phyloP scores from a whole-genome alignment of 2,888 invertebrate genomes.

The Pediacus dermestoides region DNA sequence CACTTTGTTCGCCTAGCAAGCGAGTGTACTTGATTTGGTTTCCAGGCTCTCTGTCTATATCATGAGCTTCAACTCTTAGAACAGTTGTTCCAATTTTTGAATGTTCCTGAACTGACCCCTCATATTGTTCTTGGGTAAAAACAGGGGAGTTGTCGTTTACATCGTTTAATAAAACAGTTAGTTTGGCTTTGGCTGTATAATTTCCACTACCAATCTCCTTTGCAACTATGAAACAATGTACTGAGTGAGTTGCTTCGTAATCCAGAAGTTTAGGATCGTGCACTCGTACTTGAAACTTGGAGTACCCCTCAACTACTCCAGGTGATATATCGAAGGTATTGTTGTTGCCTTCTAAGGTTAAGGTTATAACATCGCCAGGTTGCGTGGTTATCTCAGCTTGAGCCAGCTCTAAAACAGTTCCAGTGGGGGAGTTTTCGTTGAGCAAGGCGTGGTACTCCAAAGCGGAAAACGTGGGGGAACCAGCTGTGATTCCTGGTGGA shows the following conservation, averaged over 20 bases:
- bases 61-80: slow-evolving; percentile 69
- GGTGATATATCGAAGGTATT: slow-evolving; percentile 88
- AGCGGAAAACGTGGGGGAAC: slow-evolving; percentile 41
- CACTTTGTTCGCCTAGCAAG: slow-evolving; percentile 58
- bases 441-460: slow-evolving; percentile 68
- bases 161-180: slow-evolving; percentile 78
- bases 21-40: slow-evolving; percentile 54
- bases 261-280: slow-evolving; percentile 79
- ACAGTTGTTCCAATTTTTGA: slow-evolving; percentile 57
- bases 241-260: slow-evolving; percentile 74
- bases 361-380: slow-evolving; percentile 68
- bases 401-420: slow-evolving; percentile 60
- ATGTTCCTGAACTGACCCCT: slow-evolving; percentile 76
- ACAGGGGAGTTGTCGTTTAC: slow-evolving; percentile 85
- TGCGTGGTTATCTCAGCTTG: slow-evolving; percentile 41
- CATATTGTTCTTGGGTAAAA: slow-evolving; percentile 71
- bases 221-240: slow-evolving; percentile 70
- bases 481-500: slow-evolving; percentile 43
- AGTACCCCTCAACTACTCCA: slow-evolving; percentile 67
- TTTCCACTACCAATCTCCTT: slow-evolving; percentile 76
- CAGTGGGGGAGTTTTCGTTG: slow-evolving; percentile 78
- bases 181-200: slow-evolving; percentile 68
- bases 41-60: slow-evolving; percentile 74
- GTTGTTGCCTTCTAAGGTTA: slow-evolving; percentile 74
- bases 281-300: slow-evolving; percentile 76